Percentiles rank a stretch among this genome's conserved stretches.
These are phyloP conservation scores for Heliconius sara DNA, from an alignment of 2,888 invertebrate genomes.

Conservation along the genomic window DNA sequence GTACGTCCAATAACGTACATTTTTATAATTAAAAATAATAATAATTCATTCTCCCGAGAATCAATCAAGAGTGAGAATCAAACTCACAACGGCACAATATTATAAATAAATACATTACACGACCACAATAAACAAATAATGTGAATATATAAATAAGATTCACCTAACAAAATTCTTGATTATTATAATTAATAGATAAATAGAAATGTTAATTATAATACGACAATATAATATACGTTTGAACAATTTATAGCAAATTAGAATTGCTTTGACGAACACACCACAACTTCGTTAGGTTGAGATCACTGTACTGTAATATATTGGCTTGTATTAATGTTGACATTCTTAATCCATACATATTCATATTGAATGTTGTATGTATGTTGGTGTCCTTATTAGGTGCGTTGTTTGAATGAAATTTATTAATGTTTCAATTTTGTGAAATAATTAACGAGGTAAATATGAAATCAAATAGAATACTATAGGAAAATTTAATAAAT, in stretches of 20 bases:
- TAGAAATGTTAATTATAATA: constrained; percentile 16
- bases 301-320: constrained; percentile 40
- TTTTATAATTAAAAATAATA: too few relatives aligned
- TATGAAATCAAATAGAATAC: neutral
- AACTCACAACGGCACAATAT: too few relatives aligned
- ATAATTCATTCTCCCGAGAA: too few relatives aligned
- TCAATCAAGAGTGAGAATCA: too few relatives aligned
- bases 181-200: constrained; percentile 22
- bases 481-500: neutral
- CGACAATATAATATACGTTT: constrained; percentile 29
- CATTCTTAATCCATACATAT: constrained; percentile 33
- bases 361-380: constrained; percentile 15
- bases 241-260: constrained; percentile 42
- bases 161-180: neutral
- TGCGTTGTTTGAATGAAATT: neutral
- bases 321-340: constrained; percentile 40
- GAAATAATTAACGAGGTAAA: neutral
- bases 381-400: neutral
- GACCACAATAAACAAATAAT: too few relatives aligned
- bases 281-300: constrained; percentile 38
- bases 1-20: too few relatives aligned
- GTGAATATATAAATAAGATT: too few relatives aligned
- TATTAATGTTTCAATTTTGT: neutral
- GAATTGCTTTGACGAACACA: constrained; percentile 37
- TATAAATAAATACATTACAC: too few relatives aligned